phyloP scores from a whole-genome alignment of 2,113 vertebrate species.

The Menura novaehollandiae region DNA sequence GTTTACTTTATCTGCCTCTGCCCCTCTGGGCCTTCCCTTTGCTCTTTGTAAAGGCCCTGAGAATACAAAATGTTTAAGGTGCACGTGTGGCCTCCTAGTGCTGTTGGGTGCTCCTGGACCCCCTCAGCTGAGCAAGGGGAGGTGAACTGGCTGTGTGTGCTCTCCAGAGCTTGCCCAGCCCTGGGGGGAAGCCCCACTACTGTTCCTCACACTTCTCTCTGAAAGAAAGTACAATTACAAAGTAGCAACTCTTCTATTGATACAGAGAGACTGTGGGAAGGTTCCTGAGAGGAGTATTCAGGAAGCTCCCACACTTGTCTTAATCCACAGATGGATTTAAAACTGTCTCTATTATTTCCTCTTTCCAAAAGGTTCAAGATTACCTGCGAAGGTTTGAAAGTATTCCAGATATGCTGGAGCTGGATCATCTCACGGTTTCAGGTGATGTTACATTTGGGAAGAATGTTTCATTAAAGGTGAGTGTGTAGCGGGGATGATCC shows the following conservation, averaged over 20 bases:
- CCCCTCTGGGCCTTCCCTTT: neutral
- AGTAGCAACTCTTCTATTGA: neutral
- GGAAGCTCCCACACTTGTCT: neutral
- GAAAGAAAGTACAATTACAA: neutral
- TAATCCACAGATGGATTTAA: neutral
- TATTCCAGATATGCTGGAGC: constrained; percentile 97
- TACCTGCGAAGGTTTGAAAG: constrained; percentile 94
- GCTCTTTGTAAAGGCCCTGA: neutral
- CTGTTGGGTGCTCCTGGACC: neutral
- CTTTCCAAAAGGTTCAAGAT: constrained; percentile 87
- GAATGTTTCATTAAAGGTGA: constrained; percentile 93
- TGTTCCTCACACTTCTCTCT: accelerated
- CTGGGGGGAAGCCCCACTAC: neutral
- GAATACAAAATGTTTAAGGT: too few species aligned
- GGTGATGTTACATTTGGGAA: constrained; percentile 98
- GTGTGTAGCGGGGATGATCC: neutral
- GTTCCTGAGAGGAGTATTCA: neutral
- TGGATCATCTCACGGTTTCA: constrained; percentile 97
- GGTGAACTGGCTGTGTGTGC: neutral
- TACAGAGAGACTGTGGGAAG: neutral
- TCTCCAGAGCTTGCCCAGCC: accelerated
- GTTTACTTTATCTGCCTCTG: neutral
- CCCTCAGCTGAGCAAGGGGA: accelerated
- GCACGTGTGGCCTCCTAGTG: accelerated
- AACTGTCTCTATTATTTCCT: neutral